Evolutionary conservation across 2,888 invertebrate species (phyloP).

Genomic region (Pemphredon lugubris): DNA sequence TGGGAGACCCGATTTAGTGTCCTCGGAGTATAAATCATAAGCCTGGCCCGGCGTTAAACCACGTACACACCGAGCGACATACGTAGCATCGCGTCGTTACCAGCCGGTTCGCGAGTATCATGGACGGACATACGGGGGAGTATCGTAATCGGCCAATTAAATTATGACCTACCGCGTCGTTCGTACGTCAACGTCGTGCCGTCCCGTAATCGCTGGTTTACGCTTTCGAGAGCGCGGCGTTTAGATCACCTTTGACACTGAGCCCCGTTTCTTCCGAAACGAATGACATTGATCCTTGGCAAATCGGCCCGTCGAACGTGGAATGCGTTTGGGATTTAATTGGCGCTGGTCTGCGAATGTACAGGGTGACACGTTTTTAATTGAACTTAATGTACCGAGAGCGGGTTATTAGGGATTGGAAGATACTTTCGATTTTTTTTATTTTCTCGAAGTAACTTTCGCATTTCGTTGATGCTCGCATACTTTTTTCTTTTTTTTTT

Average conservation of each 20-base stretch:
- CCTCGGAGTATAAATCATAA: constrained; percentile 56
- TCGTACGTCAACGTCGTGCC: constrained; percentile 46
- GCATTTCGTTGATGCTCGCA: no score
- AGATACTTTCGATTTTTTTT: no score
- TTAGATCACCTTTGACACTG: constrained; percentile 18
- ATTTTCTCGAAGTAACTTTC: no score
- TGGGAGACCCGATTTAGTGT: constrained; percentile 26
- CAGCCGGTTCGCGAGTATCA: constrained; percentile 41
- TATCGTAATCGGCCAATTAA: constrained; percentile 62
- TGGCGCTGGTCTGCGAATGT: no score
- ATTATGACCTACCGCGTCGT: constrained; percentile 53
- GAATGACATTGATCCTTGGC: no score
- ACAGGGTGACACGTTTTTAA: no score
- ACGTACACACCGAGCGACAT: constrained; percentile 21
- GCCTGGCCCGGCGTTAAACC: constrained; percentile 44
- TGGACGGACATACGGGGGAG: constrained; percentile 33
- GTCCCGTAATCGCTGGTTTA: constrained; percentile 16
- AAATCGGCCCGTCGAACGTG: no score
- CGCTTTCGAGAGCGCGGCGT: constrained; percentile 8
- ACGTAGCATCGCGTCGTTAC: constrained; percentile 35
- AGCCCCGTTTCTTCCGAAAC: no score
- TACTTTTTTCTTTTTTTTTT: no score
- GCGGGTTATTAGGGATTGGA: no score
- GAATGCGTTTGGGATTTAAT: no score
- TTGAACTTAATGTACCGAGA: no score